These are phyloP conservation scores for Megamerina dolium DNA, from an alignment of 2,888 invertebrate species.

Conservation along the genomic window DNA sequence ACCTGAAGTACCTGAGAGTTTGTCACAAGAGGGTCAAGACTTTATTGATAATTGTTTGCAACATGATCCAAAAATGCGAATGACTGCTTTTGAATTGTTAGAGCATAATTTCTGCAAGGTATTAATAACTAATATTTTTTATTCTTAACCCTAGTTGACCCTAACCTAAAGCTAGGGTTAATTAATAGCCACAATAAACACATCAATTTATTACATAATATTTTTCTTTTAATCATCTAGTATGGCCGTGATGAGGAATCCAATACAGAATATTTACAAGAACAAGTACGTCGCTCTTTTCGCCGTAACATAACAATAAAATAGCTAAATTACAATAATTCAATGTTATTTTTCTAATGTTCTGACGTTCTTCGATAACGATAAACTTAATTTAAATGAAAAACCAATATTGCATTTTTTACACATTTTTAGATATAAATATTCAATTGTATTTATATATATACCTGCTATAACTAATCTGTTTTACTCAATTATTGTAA, in stretches of 20 bases:
- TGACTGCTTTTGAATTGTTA: slow-evolving; percentile 64
- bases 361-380: too few species aligned
- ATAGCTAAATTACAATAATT: too few species aligned
- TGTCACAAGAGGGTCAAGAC: slow-evolving; percentile 77
- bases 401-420: too few species aligned
- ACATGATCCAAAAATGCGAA: slow-evolving; percentile 70
- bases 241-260: slow-evolving; percentile 42
- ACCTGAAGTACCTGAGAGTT: slow-evolving; percentile 66
- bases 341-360: too few species aligned
- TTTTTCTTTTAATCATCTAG: slow-evolving; percentile 22
- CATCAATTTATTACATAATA: not conserved
- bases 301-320: slow-evolving; percentile 31
- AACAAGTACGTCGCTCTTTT: slow-evolving; percentile 39
- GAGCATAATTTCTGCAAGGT: slow-evolving; percentile 70
- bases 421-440: too few species aligned
- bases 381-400: too few species aligned
- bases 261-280: slow-evolving; percentile 34
- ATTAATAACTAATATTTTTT: too few species aligned
- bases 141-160: too few species aligned
- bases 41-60: slow-evolving; percentile 75
- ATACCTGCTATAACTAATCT: too few species aligned
- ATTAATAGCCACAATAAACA: not conserved
- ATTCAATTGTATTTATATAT: too few species aligned
- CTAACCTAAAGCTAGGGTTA: too few species aligned
- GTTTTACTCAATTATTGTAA: too few species aligned